Conservation (phyloP, 1,140 invertebrate genomes). For the Antheraea pernyi region DNA sequence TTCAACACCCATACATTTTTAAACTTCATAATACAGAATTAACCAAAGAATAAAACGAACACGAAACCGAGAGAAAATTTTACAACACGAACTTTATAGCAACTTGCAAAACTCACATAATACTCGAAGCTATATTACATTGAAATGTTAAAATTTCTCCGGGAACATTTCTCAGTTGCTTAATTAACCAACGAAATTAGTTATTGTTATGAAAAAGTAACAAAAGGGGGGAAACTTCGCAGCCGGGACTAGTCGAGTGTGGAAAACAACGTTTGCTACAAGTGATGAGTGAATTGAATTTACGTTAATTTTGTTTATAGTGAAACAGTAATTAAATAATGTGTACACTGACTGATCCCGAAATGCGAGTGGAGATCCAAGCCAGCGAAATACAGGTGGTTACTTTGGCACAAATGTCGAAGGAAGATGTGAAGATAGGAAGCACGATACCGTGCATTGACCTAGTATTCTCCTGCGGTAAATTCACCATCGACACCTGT, state of each 20-base stretch:
- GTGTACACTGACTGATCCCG: too few relatives aligned
- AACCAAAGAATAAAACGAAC: background rate
- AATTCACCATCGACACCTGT: too few relatives aligned
- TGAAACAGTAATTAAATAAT: too few relatives aligned
- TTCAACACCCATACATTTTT: background rate
- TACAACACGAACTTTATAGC: background rate
- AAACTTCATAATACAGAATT: background rate
- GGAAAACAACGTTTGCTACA: conserved; percentile 13
- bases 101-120: background rate
- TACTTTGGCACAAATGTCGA: too few relatives aligned
- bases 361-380: too few relatives aligned
- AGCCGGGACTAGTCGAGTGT: conserved; percentile 33
- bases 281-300: conserved; percentile 6
- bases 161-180: conserved; percentile 38
- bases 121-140: conserved; percentile 1
- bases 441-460: too few relatives aligned
- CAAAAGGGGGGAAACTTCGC: conserved; percentile 41
- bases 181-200: conserved; percentile 57
- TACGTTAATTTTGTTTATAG: too few relatives aligned
- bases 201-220: conserved; percentile 56
- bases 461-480: too few relatives aligned
- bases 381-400: too few relatives aligned
- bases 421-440: too few relatives aligned
- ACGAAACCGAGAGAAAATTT: background rate
- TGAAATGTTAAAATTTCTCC: conserved; percentile 31